phyloP scores from a whole-genome alignment of 2,113 vertebrate genomes.

The Rhipidura dahli region DNA sequence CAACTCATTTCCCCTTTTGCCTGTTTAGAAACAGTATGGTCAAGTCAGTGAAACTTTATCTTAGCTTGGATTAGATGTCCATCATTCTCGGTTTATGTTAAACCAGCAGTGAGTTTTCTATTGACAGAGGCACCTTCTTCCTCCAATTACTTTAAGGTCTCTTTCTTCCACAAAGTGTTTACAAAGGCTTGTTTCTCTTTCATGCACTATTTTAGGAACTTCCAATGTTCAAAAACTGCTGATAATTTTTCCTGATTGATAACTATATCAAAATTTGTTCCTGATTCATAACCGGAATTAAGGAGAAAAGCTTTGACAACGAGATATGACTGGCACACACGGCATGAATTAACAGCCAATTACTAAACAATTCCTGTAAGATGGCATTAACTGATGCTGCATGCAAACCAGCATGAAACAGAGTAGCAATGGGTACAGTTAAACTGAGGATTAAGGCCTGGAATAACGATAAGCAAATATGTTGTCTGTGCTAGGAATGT shows the following conservation, averaged over 20 bases:
- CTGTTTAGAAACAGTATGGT: neutral
- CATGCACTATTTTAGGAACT: neutral
- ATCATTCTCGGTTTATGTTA: neutral
- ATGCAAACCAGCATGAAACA: neutral
- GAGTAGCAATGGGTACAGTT: neutral
- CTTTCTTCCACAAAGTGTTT: neutral
- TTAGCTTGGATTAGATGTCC: neutral
- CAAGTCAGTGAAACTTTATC: neutral
- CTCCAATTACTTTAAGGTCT: neutral
- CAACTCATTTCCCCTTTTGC: conserved; percentile 14
- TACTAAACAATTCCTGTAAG: neutral
- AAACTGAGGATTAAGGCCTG: neutral
- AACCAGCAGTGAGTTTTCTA: neutral
- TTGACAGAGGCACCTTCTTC: neutral
- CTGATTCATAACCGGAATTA: neutral
- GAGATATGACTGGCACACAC: neutral
- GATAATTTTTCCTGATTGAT: neutral
- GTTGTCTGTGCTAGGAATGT: neutral
- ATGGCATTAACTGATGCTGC: neutral
- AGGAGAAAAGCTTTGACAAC: neutral
- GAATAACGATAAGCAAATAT: neutral
- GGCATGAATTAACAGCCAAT: neutral
- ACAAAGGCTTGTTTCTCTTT: neutral
- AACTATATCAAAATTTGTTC: neutral
- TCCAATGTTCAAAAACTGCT: neutral